These are phyloP conservation scores for Platycheirus rosarum DNA, from an alignment of 2,888 invertebrate genomes.

Conservation along the genomic window DNA sequence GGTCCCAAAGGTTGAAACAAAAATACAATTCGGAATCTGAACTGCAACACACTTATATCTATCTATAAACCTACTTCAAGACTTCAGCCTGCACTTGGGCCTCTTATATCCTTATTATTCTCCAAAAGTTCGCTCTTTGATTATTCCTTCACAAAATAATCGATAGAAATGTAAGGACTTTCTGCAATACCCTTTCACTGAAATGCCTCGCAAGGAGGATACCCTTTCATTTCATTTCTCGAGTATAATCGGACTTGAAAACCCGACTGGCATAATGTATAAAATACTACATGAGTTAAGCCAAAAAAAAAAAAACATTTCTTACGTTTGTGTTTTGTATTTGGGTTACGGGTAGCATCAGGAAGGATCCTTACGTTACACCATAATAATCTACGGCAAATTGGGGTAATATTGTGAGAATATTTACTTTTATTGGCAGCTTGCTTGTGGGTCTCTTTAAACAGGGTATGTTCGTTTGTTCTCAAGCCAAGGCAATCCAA, in stretches of 20 bases:
- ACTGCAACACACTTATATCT: too few relatives aligned
- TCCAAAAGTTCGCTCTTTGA: too few relatives aligned
- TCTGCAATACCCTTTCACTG: conserved; percentile 2
- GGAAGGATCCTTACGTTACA: too few relatives aligned
- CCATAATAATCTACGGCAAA: conserved; percentile 21
- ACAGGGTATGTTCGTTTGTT: not conserved
- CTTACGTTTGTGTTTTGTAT: too few relatives aligned
- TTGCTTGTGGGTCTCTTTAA: conserved; percentile 48
- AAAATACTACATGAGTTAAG: conserved; percentile 20
- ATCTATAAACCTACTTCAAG: too few relatives aligned
- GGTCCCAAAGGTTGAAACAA: too few relatives aligned
- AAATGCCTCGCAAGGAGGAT: too few relatives aligned
- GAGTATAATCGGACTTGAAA: conserved; percentile 19
- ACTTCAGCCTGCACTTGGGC: too few relatives aligned
- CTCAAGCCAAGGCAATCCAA: conserved; percentile 8
- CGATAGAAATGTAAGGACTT: not conserved
- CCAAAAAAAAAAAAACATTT: not conserved
- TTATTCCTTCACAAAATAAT: not conserved
- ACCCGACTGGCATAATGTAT: conserved; percentile 43
- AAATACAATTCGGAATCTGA: too few relatives aligned
- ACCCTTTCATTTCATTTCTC: not conserved
- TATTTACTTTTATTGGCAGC: conserved; percentile 60
- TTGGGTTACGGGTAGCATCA: not conserved
- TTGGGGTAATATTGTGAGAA: conserved; percentile 60
- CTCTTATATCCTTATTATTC: too few relatives aligned